Evolutionary conservation across 2,797 vertebrate species (phyloP), one percentile per base, ranked within the genome.

Genomic region (Rachycentron canadum): DNA sequence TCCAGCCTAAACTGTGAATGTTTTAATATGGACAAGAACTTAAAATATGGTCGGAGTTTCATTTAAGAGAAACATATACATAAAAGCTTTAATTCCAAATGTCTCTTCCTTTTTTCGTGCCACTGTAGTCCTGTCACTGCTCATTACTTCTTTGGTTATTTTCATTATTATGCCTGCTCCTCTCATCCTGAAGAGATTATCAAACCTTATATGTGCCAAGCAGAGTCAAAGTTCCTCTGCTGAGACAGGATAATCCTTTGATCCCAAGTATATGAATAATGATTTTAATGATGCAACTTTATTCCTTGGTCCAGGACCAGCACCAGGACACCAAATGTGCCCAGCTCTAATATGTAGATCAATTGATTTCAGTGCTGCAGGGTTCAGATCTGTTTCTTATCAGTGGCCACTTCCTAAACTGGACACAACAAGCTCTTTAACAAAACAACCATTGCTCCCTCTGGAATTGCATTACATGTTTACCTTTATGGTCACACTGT

Each of bases 201-300:
- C 58, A 83, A 81, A 85, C 43, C 34, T 71, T 17, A 70, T 58
- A 58, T 65, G 69, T 61, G 82, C 82, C 60, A 87, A 81, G 68
- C 43, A 41, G 73, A 73, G 70, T 76, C 69, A 73, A 70, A 69
- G 68, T 62, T 85, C 61, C 68, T 72, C 75, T 58, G 56, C 86
- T 53, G 76, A 86, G 81, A 87, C 76, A 71, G 68, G 67, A 69
- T 79, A 74, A 77, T 90, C 83, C 85, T 91, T 83, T 91, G 73
- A 92, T 93, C 90, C 77, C 62, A 74, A 86, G 74, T 71, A 79
- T 77, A 71, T 57, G 78, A 76, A 73, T 83, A 87, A 92, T 88
- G 56, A 81, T 77, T 87, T 89, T 91, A 89, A 92, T 88, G 80
- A 83, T 72, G 56, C 65, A 52, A 56, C 40, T 65, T 76, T 81